Evolutionary conservation across 2,888 invertebrate species (phyloP).

Genomic region (Eurytoma californica): DNA sequence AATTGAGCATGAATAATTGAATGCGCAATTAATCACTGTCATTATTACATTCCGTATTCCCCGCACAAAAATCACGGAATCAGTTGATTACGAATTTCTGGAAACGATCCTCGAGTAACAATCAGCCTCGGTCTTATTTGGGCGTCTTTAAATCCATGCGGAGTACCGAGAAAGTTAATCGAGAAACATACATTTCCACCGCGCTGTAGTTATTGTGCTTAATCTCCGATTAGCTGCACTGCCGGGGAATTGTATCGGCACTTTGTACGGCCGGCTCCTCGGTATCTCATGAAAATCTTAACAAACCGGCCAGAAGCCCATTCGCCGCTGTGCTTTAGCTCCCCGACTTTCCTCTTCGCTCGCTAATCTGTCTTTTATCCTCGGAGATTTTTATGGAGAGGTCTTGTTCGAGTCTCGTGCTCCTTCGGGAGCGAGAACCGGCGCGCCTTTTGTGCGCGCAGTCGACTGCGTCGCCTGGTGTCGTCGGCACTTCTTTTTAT

Average conservation of each 20-base stretch:
- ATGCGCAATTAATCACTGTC: no score
- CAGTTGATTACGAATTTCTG: neutral
- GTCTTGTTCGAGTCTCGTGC: neutral
- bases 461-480: neutral
- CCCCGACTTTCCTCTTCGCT: neutral
- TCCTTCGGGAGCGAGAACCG: neutral
- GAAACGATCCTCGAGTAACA: neutral
- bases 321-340: slow-evolving; percentile 22
- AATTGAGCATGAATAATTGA: no score
- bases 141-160: no score
- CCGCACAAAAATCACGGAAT: no score
- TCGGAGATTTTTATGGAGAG: slow-evolving; percentile 14
- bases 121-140: no score
- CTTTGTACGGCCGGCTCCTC: slow-evolving; percentile 30
- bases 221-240: slow-evolving; percentile 61
- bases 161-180: slow-evolving; percentile 58
- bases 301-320: slow-evolving; percentile 50
- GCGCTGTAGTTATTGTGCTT: slow-evolving; percentile 56
- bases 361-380: slow-evolving; percentile 45
- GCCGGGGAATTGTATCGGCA: slow-evolving; percentile 50
- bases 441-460: neutral
- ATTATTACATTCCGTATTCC: no score
- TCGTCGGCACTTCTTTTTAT: neutral
- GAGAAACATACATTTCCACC: slow-evolving; percentile 57
- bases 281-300: slow-evolving; percentile 58